Evolutionary conservation across 2,888 invertebrate genomes (phyloP).

Genomic region (Sthenelais limicola): DNA sequence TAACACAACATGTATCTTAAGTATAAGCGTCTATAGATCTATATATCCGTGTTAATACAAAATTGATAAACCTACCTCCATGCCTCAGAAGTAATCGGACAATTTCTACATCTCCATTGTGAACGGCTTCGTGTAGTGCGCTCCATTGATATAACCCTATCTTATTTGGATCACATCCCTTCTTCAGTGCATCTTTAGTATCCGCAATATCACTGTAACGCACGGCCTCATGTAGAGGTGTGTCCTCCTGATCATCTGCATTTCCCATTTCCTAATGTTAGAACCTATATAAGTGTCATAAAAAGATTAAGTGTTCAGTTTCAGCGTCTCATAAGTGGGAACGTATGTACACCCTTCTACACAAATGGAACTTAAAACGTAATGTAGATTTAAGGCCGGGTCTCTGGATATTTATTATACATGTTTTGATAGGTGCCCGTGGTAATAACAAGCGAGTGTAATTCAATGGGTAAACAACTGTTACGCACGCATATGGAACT

Average conservation of each 20-base stretch:
- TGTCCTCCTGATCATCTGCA: constrained; percentile 52
- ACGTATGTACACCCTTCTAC: no score
- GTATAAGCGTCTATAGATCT: background rate
- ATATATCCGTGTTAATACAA: background rate
- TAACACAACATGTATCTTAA: background rate
- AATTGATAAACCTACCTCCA: constrained; percentile 55
- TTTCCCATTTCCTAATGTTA: constrained; percentile 7
- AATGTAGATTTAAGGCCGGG: no score
- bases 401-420: no score
- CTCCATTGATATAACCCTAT: constrained; percentile 67
- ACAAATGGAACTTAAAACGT: no score
- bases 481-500: no score
- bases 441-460: no score
- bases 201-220: constrained; percentile 61
- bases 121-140: constrained; percentile 65
- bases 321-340: no score
- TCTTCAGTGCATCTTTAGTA: constrained; percentile 57
- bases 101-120: constrained; percentile 63
- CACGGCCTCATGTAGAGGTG: constrained; percentile 65
- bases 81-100: constrained; percentile 58
- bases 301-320: no score
- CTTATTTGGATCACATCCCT: constrained; percentile 59
- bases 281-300: no score
- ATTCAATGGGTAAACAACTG: no score
- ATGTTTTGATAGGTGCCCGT: no score